A percentile compares a stretch with the other conserved stretches of the same genome.
Conservation (phyloP, 2,113 vertebrate genomes). For the cat (Felis catus) region F.catus_Fca126_mat1.0 CM031415.1:117096001-117096500, state of each 20-base stretch:
- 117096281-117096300: neutral
- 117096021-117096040: neutral
- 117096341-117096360: neutral
- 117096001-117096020: neutral
- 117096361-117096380: neutral
- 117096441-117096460: neutral
- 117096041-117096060: neutral
- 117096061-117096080: neutral
- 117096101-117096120: neutral
- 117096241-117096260: neutral
- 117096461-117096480: neutral
- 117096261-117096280: neutral
- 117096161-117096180: neutral
- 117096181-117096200: neutral
- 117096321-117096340: neutral
- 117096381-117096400: neutral
- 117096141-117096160: neutral
- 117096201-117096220: neutral
- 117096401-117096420: neutral
- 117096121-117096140: neutral
- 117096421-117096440: neutral
- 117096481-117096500: neutral
- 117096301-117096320: neutral
- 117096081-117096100: neutral
- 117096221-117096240: neutral